Conservation (phyloP, 1,140 invertebrate species). For the Spodoptera frugiperda region DNA sequence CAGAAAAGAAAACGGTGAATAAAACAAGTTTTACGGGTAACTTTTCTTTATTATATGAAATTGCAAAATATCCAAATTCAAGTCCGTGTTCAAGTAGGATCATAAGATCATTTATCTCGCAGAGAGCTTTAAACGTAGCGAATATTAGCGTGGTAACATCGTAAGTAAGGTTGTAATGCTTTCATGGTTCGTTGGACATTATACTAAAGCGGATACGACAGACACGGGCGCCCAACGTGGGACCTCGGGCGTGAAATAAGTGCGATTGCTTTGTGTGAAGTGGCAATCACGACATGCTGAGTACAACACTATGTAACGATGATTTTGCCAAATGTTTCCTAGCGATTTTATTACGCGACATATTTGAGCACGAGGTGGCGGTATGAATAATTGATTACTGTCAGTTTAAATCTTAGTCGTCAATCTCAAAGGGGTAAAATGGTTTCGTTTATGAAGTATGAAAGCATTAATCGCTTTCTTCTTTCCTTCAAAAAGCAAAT, state of each 20-base stretch:
- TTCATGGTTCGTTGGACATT: conserved; percentile 58
- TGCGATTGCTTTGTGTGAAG: conserved; percentile 55
- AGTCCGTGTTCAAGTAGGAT: neutral
- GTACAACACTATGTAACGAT: conserved; percentile 15
- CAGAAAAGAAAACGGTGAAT: too few relatives aligned
- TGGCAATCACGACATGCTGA: conserved; percentile 45
- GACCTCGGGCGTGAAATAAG: conserved; percentile 59
- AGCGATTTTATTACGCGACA: conserved; percentile 6
- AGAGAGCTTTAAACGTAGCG: conserved; percentile 19
- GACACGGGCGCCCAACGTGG: conserved; percentile 42
- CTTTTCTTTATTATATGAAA: neutral
- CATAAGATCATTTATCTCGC: conserved; percentile 4
- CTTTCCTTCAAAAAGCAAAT: too few relatives aligned
- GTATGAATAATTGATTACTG: conserved; percentile 20
- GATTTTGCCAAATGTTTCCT: conserved; percentile 34
- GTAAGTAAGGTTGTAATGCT: conserved; percentile 58
- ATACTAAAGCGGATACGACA: conserved; percentile 39
- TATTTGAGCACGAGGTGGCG: neutral
- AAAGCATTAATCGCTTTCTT: neutral
- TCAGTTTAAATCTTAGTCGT: conserved; percentile 7
- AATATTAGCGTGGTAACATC: conserved; percentile 49
- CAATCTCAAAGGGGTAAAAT: conserved; percentile 10
- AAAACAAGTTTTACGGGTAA: too few relatives aligned
- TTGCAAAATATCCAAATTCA: neutral
- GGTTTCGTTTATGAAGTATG: neutral